Base-by-base conservation (phyloP, 2,888 invertebrate genomes). In the Pecten maximus region DNA sequence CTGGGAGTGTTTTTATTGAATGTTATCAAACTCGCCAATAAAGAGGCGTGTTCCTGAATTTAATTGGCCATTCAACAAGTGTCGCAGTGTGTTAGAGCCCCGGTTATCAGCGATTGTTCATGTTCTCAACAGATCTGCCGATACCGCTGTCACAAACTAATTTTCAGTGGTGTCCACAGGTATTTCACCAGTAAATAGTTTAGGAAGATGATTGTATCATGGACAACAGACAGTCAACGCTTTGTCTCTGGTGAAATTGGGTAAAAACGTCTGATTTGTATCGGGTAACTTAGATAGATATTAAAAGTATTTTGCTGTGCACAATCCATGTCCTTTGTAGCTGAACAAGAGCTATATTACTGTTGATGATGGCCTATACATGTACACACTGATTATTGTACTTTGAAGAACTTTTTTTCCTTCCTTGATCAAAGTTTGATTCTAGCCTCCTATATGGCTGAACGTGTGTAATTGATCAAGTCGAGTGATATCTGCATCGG, bases 1-100 rank as follows among this genome's bases (percentile, higher is more conserved):
- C 28, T 10, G 23, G 74, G 74, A 74, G 74, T 74, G 74, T 74
- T 74, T n/a, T 74, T 74, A 74, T 74, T 74, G 74, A 74, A 28
- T 74, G 35, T 74, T 74, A 74, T 74, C 74, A 74, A 35, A 74
- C 74, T 35, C 2, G 10, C 74, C 74, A 74, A 74, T 74, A 74
- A 28, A 74, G 74, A 74, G 74, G 74, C 35, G 74, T 74, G 74
- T 74, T 35, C 0, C 15, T 1, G 8, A 35, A 35, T 6, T 74
- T 74, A 74, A 74, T 74, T 74, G 74, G 10, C 74, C 74, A 35
- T 35, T 74, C 35, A 74, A 28, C 74, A 74, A 74, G 74, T 35
- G 35, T 35, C 12, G 28, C 74, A 28, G 35, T 10, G 1, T 74
- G 28, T 6, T 74, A 54, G 23, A 54, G 23, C 6, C 2, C 35